phyloP scores from a whole-genome alignment of 35 echinoderm and acorn worm genomes.

The Ptychodera flava region DNA sequence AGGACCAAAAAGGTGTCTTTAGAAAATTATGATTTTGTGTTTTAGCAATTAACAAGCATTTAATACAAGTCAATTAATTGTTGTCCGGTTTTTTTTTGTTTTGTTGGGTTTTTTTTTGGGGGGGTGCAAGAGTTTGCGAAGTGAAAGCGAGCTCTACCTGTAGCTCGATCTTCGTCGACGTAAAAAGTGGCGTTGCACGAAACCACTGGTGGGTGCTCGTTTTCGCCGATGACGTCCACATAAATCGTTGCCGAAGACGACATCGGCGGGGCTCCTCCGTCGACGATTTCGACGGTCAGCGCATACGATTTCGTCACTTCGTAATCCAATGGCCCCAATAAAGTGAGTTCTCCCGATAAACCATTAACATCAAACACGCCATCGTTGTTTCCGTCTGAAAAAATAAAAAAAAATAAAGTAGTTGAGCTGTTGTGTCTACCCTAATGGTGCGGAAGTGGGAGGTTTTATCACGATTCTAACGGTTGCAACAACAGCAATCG shows the following conservation, averaged over 20 bases:
- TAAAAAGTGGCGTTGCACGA: not conserved
- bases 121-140: no score
- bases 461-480: no score
- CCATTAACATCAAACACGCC: not conserved
- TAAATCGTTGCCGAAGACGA: not conserved
- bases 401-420: not conserved
- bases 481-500: no score
- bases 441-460: no score
- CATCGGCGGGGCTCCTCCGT: not conserved
- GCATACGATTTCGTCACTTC: not conserved
- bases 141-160: not conserved
- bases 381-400: not conserved
- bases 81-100: no score
- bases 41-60: no score
- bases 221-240: not conserved
- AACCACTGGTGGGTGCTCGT: not conserved
- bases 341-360: not conserved
- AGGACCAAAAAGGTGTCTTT: no score
- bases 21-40: no score
- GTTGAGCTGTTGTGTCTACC: no score
- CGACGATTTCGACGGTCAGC: not conserved
- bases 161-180: not conserved
- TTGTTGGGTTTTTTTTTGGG: no score
- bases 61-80: no score
- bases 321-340: not conserved